phyloP scores from a whole-genome alignment of 2,888 invertebrate genomes.

The Netelia fuscicornis region DNA sequence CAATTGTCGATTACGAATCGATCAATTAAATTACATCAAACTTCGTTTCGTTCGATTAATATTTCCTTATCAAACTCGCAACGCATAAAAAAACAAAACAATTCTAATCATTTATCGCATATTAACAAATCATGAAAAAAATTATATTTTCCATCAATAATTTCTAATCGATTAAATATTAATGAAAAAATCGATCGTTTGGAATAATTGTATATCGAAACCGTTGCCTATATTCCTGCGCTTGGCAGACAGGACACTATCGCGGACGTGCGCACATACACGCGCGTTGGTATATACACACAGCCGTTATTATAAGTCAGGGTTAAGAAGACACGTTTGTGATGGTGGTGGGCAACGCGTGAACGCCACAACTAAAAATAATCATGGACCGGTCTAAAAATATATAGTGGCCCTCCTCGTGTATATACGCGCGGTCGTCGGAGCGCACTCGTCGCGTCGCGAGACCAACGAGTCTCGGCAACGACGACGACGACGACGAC shows the following conservation, averaged over 20 bases:
- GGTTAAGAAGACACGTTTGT: slow-evolving; percentile 77
- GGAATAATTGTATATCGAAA: background rate
- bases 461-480: slow-evolving; percentile 50
- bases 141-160: too few relatives aligned
- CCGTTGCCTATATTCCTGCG: background rate
- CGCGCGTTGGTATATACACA: background rate
- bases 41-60: background rate
- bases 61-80: background rate
- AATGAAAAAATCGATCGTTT: too few relatives aligned
- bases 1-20: background rate
- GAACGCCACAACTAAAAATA: slow-evolving; percentile 83
- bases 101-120: too few relatives aligned
- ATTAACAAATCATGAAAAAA: too few relatives aligned
- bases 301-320: slow-evolving; percentile 81
- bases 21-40: background rate
- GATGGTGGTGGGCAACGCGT: slow-evolving; percentile 75
- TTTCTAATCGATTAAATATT: too few relatives aligned
- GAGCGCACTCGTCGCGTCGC: slow-evolving; percentile 49
- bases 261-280: background rate
- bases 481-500: slow-evolving; percentile 29
- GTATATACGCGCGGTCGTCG: slow-evolving; percentile 29
- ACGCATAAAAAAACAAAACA: too few relatives aligned
- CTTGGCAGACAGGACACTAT: background rate
- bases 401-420: slow-evolving; percentile 73
- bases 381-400: slow-evolving; percentile 83